Evolutionary conservation across 1,140 invertebrate genomes (phyloP).

Genomic region (Lepidurus couesii): DNA sequence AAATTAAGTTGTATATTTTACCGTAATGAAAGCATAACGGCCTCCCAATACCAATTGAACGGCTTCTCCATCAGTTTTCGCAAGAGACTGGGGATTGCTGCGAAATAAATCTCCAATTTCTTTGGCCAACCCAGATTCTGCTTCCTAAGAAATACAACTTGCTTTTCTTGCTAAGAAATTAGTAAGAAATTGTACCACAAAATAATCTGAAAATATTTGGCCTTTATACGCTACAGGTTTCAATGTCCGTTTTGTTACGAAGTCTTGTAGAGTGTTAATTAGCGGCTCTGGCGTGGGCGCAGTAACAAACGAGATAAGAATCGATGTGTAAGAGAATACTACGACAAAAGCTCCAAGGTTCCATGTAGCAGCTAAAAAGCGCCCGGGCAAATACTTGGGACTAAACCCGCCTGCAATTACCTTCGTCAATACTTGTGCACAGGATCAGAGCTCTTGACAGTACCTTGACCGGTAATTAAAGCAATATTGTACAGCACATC

Average conservation of each 20-base stretch:
- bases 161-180: neutral
- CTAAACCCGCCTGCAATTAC: neutral
- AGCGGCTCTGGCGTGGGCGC: neutral
- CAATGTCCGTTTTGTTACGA: neutral
- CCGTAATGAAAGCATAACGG: neutral
- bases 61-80: neutral
- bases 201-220: neutral
- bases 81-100: neutral
- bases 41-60: neutral
- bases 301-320: neutral
- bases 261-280: neutral
- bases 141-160: neutral
- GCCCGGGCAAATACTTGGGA: neutral
- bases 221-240: neutral
- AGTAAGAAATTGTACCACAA: neutral
- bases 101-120: neutral
- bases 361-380: conserved; percentile 5
- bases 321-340: neutral
- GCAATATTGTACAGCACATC: neutral
- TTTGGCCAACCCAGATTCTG: neutral
- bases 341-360: conserved; percentile 3
- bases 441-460: neutral
- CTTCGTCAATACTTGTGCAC: neutral
- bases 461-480: neutral
- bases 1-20: neutral